These are phyloP conservation scores for Channa argus DNA, from an alignment of 2,113 vertebrate genomes.

Conservation along the genomic window DNA sequence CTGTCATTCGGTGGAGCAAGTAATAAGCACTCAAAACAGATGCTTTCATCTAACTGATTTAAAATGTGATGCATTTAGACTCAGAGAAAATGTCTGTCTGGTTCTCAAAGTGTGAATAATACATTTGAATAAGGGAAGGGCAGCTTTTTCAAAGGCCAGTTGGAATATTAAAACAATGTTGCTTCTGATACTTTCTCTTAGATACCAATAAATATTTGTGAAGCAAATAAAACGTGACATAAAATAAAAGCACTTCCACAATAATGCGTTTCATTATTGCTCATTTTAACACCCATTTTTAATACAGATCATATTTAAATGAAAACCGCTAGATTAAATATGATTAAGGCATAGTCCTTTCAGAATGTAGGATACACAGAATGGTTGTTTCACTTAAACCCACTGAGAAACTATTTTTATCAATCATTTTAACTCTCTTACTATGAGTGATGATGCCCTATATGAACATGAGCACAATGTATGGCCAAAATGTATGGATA, in stretches of 20 bases:
- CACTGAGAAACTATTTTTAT: neutral
- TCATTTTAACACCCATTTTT: neutral
- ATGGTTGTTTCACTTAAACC: neutral
- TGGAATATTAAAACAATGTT: neutral
- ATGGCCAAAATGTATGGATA: too few relatives aligned
- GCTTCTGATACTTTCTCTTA: conserved; percentile 23
- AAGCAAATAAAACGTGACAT: conserved; percentile 26
- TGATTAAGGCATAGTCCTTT: too few relatives aligned
- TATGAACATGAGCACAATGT: neutral
- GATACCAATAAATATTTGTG: conserved; percentile 11
- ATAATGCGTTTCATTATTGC: neutral
- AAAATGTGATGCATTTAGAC: conserved; percentile 69
- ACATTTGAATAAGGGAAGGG: conserved; percentile 35
- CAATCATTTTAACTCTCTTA: too few relatives aligned
- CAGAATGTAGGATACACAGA: too few relatives aligned
- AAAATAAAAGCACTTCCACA: neutral
- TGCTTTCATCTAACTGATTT: conserved; percentile 78
- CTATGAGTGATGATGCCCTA: neutral
- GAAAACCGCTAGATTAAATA: neutral
- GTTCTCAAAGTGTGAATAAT: conserved; percentile 56
- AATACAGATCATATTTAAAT: neutral
- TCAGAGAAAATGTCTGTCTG: conserved; percentile 61
- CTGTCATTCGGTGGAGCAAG: conserved; percentile 70
- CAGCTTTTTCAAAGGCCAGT: conserved; percentile 33
- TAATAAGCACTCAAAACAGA: conserved; percentile 78